A percentile compares a stretch with the other conserved stretches of the same genome.
These are phyloP conservation scores for Brachymystax lenok DNA, from an alignment of 2,797 vertebrate species.

Conservation along the genomic window DNA sequence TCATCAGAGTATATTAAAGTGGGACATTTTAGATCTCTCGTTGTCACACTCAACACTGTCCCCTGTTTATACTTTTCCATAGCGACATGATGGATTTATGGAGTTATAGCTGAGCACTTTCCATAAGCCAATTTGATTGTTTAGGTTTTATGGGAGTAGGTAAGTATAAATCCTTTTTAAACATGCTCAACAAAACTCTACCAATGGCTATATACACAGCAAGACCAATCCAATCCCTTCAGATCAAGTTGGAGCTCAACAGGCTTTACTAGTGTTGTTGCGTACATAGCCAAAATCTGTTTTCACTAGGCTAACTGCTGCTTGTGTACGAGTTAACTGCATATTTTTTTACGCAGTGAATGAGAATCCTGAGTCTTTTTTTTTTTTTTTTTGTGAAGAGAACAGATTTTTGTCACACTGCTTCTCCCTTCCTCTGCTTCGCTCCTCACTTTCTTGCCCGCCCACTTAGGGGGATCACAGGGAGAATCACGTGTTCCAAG, in stretches of 20 bases:
- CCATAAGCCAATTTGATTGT: constrained; percentile 33
- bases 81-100: constrained; percentile 8
- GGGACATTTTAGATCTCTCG: background rate
- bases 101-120: constrained; percentile 34
- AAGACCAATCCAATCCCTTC: constrained; percentile 18
- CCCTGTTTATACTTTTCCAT: constrained; percentile 5
- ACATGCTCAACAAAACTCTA: constrained; percentile 33
- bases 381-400: background rate
- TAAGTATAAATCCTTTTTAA: constrained; percentile 33
- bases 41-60: background rate
- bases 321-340: background rate
- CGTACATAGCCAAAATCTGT: background rate
- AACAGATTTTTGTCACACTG: background rate
- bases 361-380: background rate
- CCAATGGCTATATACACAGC: constrained; percentile 22
- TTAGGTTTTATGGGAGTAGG: constrained; percentile 44
- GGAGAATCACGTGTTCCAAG: constrained; percentile 66
- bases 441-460: constrained; percentile 46
- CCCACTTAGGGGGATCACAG: constrained; percentile 69
- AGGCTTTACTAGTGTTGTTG: constrained; percentile 35
- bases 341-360: background rate
- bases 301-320: background rate
- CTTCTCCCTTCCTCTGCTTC: constrained; percentile 29
- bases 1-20: background rate
- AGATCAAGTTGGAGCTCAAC: constrained; percentile 17